Evolutionary conservation across 2,888 invertebrate species (phyloP), one percentile per base, ranked within the genome.

Genomic region (Erebia aethiops): DNA sequence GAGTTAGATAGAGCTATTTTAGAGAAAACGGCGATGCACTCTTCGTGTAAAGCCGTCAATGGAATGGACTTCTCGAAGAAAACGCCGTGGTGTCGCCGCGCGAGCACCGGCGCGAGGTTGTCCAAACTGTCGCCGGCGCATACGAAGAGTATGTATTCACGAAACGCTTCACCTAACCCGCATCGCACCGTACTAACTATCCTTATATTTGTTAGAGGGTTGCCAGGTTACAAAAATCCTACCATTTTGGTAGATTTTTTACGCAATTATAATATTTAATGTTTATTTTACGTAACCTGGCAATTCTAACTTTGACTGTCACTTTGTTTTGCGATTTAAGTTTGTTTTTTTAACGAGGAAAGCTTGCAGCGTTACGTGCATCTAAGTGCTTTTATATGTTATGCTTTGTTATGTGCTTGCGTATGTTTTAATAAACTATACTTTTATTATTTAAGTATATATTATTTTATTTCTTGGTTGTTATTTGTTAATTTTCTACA

Each of bases 81-180:
- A 78, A 79, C 81, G 72, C 87, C 87, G 76, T 88, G 90, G 87
- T 81, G 87, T 69, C 84, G 93, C 14, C 84, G 93, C 14, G 93
- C 93, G 51, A 92, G 91, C 77, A 93, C 93, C 14, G 93, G 93
- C 67, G 86, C 91, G 69, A 81, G 92, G 76, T 84, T 89, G 76
- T 87, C 88, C 75, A 93, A 93, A 82, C 81, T 92, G 75, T 92
- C 92, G 79, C 91, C 93, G 77, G 91, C 90, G 73, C 92, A 91
- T 83, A 80, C 87, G 71, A 92, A 92, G 90, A 92, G 93, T 93
- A 93, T 86, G 93, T 93, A 92, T 88, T 54, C 56, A 71, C 58
- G 71, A 69, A 73, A 67, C 72, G 75, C 77, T 73, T 74, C 73
- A 67, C 69, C 69, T 74, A 74, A 75, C 72, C 58, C 73, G 77